Base-by-base conservation (phyloP, 35 echinoderm and acorn worm genomes). In the Ptychodera flava region DNA sequence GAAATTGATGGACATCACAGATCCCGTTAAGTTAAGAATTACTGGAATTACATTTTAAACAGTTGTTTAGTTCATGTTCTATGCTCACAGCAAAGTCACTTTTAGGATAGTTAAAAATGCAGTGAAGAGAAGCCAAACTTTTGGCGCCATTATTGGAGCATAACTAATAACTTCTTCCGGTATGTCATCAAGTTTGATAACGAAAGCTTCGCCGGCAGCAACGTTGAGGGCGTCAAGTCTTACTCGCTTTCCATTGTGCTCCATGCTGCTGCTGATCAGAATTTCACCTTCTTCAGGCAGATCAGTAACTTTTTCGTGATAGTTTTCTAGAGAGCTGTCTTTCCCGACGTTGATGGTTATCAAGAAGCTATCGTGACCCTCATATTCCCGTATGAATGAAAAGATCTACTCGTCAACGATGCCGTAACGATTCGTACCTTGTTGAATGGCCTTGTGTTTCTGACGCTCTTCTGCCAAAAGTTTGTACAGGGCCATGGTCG, bases 321-420 rank as follows among this genome's bases (percentile, higher is more conserved):
- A 22, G 85, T 16, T 38, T 81, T 64, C 45, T 64, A 64, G 22
- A 22, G 45, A 64, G 45, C 45, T 64, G 6, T 22, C 78, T 29
- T 88, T 87, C 28, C 94, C 92, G 36, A 93, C 85, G 80, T 97
- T 91, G 30, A 97, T 89, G 29, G 87, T 88, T 1, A 97, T 83
- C 1, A 97, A 86, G 79, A 87, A 97, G 27, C 85, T 87, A n/a
- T 77, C 1, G 32, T 88, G 35, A 28, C 16, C 32, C 1, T 78
- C 33, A 31, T 90, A 86, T 12, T 88, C 89, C 22, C 94, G 91
- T 32, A 97, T 78, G 89, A 97, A 97, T 6, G 94, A 93, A 79
- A 97, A 93, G 12, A 97, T 89, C 28, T 89, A 77, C 0, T 93
- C 86, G 36, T 91, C 87, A 78, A 93, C 87, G 16, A 97, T 36